These are phyloP conservation scores for Drosophila albomicans DNA, from an alignment of 1,140 invertebrate genomes.

Conservation along the genomic window DNA sequence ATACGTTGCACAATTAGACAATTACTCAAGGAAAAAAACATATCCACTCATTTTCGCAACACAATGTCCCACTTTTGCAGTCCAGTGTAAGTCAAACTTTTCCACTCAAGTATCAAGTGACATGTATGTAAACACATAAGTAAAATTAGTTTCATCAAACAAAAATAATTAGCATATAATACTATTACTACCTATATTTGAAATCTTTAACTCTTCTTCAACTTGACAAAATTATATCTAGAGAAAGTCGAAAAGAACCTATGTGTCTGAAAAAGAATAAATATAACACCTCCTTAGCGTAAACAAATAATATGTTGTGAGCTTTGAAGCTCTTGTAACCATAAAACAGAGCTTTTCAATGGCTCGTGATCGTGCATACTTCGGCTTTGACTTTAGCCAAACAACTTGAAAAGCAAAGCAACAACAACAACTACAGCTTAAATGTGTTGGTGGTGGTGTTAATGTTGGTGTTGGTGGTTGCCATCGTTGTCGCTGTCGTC, in stretches of 20 bases:
- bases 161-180: too few species aligned
- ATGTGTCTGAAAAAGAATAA: background rate
- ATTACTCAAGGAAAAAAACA: too few species aligned
- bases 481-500: conserved; percentile 1
- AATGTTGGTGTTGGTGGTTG: conserved; percentile 29
- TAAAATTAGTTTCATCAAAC: too few species aligned
- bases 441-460: conserved; percentile 39
- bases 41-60: too few species aligned
- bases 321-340: conserved; percentile 17
- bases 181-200: too few species aligned
- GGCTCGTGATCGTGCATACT: conserved; percentile 28
- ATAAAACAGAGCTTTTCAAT: conserved; percentile 30
- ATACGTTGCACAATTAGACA: too few species aligned
- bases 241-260: background rate
- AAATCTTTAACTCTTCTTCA: too few species aligned
- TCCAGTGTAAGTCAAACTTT: too few species aligned
- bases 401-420: conserved; percentile 26
- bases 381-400: conserved; percentile 7
- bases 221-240: background rate
- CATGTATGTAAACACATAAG: too few species aligned
- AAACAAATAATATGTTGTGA: background rate
- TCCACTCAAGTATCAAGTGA: too few species aligned
- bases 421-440: conserved; percentile 23
- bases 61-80: too few species aligned
- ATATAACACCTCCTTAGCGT: background rate